Conservation (phyloP, 2,888 invertebrate species). For the Drosophila diplacantha region DNA sequence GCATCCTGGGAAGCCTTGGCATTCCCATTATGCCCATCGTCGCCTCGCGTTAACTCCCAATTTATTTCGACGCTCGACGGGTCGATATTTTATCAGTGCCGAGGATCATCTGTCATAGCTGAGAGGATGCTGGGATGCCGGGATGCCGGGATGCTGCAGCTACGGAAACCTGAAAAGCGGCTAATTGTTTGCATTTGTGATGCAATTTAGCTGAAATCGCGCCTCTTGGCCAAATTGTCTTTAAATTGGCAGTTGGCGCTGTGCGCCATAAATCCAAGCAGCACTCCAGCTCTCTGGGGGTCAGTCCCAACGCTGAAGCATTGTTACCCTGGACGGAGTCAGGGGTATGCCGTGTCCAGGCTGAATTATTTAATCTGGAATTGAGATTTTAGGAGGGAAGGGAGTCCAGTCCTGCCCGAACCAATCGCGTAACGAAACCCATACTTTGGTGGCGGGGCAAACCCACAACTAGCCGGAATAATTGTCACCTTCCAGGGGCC, state of each 20-base stretch:
- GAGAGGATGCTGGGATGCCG: not conserved
- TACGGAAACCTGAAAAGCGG: conserved; percentile 17
- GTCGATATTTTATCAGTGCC: conserved; percentile 20
- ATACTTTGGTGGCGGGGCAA: conserved; percentile 18
- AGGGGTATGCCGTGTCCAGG: not conserved
- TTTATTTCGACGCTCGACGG: conserved; percentile 39
- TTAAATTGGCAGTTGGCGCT: conserved; percentile 75
- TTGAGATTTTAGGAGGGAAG: not conserved
- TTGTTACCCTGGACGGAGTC: conserved; percentile 2
- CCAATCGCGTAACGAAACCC: conserved; percentile 31
- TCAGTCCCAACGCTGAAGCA: not conserved
- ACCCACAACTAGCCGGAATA: conserved; percentile 29
- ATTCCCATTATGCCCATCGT: conserved; percentile 25
- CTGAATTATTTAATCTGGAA: not conserved
- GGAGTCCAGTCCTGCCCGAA: not conserved
- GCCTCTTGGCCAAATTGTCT: conserved; percentile 75
- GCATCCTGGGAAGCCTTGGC: not conserved
- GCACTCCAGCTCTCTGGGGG: conserved; percentile 20
- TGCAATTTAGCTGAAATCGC: conserved; percentile 71
- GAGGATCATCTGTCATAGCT: conserved; percentile 31
- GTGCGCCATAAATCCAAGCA: conserved; percentile 58
- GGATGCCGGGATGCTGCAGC: conserved; percentile 11
- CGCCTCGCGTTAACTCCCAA: conserved; percentile 33
- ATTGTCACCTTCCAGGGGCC: conserved; percentile 32
- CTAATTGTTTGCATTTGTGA: conserved; percentile 71